Conservation (phyloP, 2,113 vertebrate genomes). For the Clupea harengus region DNA sequence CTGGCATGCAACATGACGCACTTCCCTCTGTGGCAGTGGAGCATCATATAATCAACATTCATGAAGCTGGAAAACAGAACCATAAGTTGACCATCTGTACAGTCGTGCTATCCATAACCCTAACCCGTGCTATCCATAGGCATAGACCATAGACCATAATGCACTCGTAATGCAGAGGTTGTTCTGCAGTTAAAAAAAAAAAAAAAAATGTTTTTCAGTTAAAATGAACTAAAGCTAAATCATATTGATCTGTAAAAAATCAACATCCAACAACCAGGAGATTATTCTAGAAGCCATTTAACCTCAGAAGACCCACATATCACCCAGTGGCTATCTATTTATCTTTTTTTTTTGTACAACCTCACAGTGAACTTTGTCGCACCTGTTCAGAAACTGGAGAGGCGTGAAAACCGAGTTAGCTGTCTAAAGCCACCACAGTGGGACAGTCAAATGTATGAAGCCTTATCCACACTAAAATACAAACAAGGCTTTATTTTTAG, state of each 20-base stretch:
- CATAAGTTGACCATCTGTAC: conserved; percentile 59
- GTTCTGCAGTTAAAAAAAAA: not conserved
- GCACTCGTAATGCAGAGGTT: not conserved
- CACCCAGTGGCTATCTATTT: not conserved
- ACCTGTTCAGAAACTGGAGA: not conserved
- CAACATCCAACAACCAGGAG: not conserved
- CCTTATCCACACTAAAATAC: not conserved
- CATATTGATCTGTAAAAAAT: not conserved
- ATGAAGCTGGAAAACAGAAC: conserved; percentile 63
- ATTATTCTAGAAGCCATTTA: not conserved
- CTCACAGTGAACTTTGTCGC: not conserved
- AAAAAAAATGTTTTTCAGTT: not conserved
- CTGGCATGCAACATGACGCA: conserved; percentile 61
- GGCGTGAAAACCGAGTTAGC: not conserved
- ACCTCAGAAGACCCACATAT: not conserved
- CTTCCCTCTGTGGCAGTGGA: conserved; percentile 60
- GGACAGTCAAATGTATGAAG: not conserved
- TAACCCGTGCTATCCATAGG: too few species aligned
- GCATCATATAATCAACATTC: conserved; percentile 58
- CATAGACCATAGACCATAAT: not conserved
- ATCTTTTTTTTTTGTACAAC: not conserved
- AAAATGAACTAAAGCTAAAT: not conserved
- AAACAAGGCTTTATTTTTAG: not conserved
- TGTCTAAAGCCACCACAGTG: not conserved
- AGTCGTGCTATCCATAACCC: conserved; percentile 32